Percentiles rank a stretch among this genome's conserved stretches.
These are phyloP conservation scores for Chloropsis cyanopogon DNA, from an alignment of 2,113 vertebrate species.

Conservation along the genomic window DNA sequence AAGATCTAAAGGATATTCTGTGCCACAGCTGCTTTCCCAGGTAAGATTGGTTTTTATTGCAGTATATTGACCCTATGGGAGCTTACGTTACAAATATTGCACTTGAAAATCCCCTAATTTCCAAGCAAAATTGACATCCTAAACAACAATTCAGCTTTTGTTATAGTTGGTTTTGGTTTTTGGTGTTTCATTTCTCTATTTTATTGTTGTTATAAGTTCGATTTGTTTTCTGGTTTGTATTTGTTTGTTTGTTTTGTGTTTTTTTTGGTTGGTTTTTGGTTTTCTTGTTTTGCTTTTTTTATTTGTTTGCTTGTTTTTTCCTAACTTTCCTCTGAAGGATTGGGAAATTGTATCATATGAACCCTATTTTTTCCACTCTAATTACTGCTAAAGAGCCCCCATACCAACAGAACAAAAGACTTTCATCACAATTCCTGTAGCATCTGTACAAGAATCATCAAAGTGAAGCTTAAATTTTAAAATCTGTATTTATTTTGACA, in stretches of 20 bases:
- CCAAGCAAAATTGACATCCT: neutral
- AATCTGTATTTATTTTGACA: neutral
- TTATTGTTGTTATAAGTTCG: neutral
- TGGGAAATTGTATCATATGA: neutral
- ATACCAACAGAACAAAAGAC: neutral
- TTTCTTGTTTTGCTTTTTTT: neutral
- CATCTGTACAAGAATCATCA: neutral
- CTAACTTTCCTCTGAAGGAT: neutral
- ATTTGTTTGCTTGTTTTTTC: neutral
- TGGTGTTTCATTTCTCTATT: neutral
- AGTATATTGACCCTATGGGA: neutral
- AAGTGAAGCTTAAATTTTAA: neutral
- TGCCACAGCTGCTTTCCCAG: neutral
- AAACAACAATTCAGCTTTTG: neutral
- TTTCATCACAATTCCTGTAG: neutral
- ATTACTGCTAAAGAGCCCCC: neutral
- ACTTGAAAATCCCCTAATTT: accelerated
- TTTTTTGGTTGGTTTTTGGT: too few species aligned
- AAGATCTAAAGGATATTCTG: neutral
- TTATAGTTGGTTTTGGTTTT: neutral
- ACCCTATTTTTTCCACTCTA: neutral
- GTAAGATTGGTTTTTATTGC: neutral
- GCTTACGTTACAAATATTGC: accelerated
- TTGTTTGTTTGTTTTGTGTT: neutral
- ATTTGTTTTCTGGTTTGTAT: neutral